phyloP scores from a whole-genome alignment of 37 sponge, comb jelly and placozoan species.

The Ianthella basta region DNA sequence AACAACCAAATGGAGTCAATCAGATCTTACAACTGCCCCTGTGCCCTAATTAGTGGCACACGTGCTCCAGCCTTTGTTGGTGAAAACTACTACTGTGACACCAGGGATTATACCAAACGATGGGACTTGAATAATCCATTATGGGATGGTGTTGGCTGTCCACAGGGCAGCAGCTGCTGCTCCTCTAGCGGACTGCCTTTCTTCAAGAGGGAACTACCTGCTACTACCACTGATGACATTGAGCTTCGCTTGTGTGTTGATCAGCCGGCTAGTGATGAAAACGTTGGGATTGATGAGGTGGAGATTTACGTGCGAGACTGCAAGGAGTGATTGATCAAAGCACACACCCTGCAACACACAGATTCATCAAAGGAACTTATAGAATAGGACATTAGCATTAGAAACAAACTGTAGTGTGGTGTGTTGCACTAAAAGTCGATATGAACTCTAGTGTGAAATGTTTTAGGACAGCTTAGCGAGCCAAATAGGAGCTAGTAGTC shows the following conservation, averaged over 20 bases:
- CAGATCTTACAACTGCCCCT: background rate
- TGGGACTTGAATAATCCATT: conserved; percentile 11
- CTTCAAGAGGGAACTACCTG: conserved; percentile 12
- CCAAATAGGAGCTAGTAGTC: too few relatives aligned
- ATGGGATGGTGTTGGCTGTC: conserved; percentile 35
- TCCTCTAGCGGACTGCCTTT: conserved; percentile 7
- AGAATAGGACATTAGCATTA: too few relatives aligned
- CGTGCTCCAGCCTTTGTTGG: background rate
- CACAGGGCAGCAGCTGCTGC: conserved; percentile 12
- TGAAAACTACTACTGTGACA: conserved; percentile 21
- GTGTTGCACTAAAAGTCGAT: too few relatives aligned
- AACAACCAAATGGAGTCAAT: background rate
- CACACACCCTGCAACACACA: too few relatives aligned
- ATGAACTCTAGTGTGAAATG: too few relatives aligned
- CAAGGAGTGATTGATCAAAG: too few relatives aligned
- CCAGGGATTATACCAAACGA: background rate
- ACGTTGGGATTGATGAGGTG: background rate
- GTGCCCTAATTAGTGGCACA: background rate
- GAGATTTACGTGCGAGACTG: conserved; percentile 3
- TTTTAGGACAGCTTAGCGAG: too few relatives aligned
- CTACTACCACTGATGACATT: conserved; percentile 20
- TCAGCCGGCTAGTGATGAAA: background rate
- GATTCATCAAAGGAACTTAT: too few relatives aligned
- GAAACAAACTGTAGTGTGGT: too few relatives aligned
- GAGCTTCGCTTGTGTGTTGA: conserved; percentile 17